Base-by-base conservation (phyloP, 2,797 vertebrate species). In the Bryconaethiops microstoma region DNA sequence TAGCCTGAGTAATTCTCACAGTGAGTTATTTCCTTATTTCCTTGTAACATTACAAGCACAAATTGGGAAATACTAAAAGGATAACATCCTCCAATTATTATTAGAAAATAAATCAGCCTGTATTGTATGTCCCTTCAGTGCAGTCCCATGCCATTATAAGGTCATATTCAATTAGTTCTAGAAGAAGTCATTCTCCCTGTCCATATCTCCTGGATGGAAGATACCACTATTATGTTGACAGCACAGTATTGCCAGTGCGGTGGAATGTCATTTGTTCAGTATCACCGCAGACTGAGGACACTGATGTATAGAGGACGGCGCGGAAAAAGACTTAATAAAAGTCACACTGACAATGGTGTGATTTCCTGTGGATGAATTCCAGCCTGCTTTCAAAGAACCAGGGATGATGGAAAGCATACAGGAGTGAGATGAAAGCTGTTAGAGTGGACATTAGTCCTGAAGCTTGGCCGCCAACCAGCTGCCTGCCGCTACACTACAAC, bases 311-410 rank as follows among this genome's bases (percentile, higher is more conserved):
- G 48, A 72, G 9, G 25, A n/a, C 4, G 8, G 7, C 10, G 39
- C n/a, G 48, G 23, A 52, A 52, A 54, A 71, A 52, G 23, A 39
- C 50, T 55, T 72, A 7, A 72, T 39, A 55, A 55, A 55, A 35
- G 50, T 25, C 14, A 4, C 25, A 23, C 69, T 54, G 69, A 54
- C 45, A 25, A 54, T 17, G 52, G 21, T 54, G 7, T 35, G 29
- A 19, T 55, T n/a, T 72, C 70, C 50, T 55, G 52, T 35, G 29
- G 70, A 72, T 19, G 50, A 55, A 54, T 54, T 72, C 48, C 48
- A 72, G 48, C 17, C 17, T n/a, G 29, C 12, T 54, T 72, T 72
- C 50, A 72, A 72, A 55, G 9, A 55, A 72, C 16, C 2, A 0
- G 4, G 25, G 70, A 72, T 52, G 45, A 52, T 50, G 68, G 23